A percentile compares a stretch with the other conserved stretches of the same genome.
phyloP scores from a whole-genome alignment of 2,113 vertebrate genomes.

The Syngnathus floridae region DNA sequence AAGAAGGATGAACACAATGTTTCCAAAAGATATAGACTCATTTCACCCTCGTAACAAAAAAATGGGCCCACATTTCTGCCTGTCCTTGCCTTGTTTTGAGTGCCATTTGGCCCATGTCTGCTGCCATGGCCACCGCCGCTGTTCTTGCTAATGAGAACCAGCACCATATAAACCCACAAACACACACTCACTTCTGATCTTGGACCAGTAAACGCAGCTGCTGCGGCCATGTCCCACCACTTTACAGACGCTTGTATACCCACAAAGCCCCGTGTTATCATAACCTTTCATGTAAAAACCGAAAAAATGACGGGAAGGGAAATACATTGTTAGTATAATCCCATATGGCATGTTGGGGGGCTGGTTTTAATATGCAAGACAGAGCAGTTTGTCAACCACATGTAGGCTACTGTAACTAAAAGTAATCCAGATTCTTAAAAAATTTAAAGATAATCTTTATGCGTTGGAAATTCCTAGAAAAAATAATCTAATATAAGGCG shows the following conservation, averaged over 20 bases:
- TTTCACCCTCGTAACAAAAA: constrained; percentile 8
- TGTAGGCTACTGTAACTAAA: constrained; percentile 42
- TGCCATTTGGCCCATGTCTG: constrained; percentile 27
- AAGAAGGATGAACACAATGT: not conserved
- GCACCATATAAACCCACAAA: constrained; percentile 61
- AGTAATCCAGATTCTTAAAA: constrained; percentile 16
- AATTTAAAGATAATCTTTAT: not conserved
- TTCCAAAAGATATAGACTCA: not conserved
- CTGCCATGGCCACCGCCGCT: constrained; percentile 9
- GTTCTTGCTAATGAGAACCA: constrained; percentile 61
- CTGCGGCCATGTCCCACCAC: constrained; percentile 45
- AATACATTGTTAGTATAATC: constrained; percentile 20
- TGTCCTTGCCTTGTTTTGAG: constrained; percentile 5
- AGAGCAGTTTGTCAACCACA: constrained; percentile 46
- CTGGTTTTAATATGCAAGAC: constrained; percentile 45
- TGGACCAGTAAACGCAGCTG: constrained; percentile 62
- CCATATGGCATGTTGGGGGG: constrained; percentile 27
- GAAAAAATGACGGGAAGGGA: constrained; percentile 9
- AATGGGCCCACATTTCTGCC: constrained; percentile 8
- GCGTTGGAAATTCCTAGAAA: too few relatives aligned
- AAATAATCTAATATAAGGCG: too few relatives aligned
- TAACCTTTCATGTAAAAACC: constrained; percentile 51
- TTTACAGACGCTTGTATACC: constrained; percentile 50
- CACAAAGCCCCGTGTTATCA: constrained; percentile 47
- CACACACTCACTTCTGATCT: constrained; percentile 59